phyloP scores from a whole-genome alignment of 1,140 invertebrate species.

The Diachasmimorpha longicaudata region DNA sequence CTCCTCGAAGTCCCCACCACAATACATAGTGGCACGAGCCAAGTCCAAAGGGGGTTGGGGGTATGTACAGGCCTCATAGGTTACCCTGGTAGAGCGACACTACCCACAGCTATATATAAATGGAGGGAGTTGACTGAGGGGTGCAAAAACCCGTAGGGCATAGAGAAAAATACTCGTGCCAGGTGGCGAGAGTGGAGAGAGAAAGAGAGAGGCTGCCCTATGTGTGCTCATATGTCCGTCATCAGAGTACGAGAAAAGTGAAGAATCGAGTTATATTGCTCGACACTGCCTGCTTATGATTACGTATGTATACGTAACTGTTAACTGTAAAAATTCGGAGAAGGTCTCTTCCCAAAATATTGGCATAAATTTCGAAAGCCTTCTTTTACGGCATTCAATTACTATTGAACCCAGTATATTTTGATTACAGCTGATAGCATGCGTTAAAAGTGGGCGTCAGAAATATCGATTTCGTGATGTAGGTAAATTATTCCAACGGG shows the following conservation, averaged over 20 bases:
- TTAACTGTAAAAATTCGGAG: no score
- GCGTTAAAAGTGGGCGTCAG: neutral
- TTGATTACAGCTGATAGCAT: neutral
- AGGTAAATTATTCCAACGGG: constrained; percentile 39
- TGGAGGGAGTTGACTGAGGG: constrained; percentile 26
- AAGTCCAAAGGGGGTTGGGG: constrained; percentile 42
- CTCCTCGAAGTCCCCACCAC: constrained; percentile 31
- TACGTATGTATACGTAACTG: neutral
- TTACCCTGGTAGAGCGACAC: neutral
- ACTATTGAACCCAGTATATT: neutral
- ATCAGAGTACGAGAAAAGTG: constrained; percentile 22
- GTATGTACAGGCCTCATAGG: neutral
- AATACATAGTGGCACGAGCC: constrained; percentile 47
- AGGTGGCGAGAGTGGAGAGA: constrained; percentile 38
- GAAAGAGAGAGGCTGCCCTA: constrained; percentile 37
- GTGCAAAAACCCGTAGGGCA: constrained; percentile 40
- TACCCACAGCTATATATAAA: neutral
- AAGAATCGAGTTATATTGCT: neutral
- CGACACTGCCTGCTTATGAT: constrained; percentile 11
- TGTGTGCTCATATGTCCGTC: constrained; percentile 52
- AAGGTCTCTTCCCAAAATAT: neutral
- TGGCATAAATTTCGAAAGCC: neutral
- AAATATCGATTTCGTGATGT: constrained; percentile 33
- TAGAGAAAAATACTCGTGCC: constrained; percentile 34
- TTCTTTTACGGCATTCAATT: neutral